Conservation (phyloP, 2,113 vertebrate species). For the Anolis carolinensis region DNA sequence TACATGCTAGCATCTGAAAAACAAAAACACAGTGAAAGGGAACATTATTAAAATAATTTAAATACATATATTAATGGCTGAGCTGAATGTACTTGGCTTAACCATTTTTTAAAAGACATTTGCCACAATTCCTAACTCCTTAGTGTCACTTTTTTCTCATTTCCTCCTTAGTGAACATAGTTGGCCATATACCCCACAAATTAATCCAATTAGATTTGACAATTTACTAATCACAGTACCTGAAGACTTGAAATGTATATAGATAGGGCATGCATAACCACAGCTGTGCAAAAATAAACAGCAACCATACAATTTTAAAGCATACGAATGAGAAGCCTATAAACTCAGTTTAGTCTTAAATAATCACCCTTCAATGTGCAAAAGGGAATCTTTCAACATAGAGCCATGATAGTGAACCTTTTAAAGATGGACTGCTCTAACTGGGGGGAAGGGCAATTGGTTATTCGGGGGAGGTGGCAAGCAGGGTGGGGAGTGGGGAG, state of each 20-base stretch:
- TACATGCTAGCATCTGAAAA: conserved; percentile 93
- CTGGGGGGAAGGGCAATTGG: too few species aligned
- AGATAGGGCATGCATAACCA: too few species aligned
- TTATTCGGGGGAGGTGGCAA: too few species aligned
- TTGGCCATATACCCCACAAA: not conserved
- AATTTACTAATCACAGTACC: too few species aligned
- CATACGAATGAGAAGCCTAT: not conserved
- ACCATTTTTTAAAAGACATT: not conserved
- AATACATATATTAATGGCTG: not conserved
- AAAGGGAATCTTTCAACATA: not conserved
- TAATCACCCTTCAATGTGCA: not conserved
- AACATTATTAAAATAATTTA: not conserved
- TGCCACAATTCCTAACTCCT: not conserved
- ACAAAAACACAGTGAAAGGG: conserved; percentile 37
- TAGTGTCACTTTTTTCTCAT: not conserved
- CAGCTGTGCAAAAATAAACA: too few species aligned
- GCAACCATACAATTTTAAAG: not conserved
- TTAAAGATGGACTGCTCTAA: too few species aligned
- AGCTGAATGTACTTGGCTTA: not conserved
- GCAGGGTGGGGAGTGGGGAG: too few species aligned
- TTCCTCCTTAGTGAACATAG: too few species aligned
- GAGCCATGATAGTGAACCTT: too few species aligned
- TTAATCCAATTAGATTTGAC: not conserved
- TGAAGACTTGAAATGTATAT: too few species aligned
- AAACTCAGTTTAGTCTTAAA: not conserved